Evolutionary conservation across 2,797 vertebrate genomes (phyloP), one percentile per base, ranked within the genome.

Genomic region (Telmatherina bonti): DNA sequence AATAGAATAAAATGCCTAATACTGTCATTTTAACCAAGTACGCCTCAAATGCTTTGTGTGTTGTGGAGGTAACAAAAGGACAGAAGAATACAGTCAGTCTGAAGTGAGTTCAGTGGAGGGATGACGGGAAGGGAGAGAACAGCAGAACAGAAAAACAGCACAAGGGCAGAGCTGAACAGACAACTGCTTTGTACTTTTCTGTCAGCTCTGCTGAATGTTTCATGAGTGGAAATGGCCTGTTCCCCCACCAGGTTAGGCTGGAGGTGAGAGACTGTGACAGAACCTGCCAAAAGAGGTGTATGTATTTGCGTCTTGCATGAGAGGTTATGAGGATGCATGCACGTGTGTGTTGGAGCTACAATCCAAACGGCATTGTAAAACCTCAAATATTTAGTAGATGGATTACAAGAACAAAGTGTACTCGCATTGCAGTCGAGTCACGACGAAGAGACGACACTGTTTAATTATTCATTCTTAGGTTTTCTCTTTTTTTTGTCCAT

Each of bases 361-460:
- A 83, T 86, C 84, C 78, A 82, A 83, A 84, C 63, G 56, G 87
- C 82, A 80, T 84, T 91, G 91, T 89, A 81, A 81, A 73, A 76
- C 79, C 92, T 94, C 66, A 93, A 94, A 93, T 90, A 94, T 94
- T 93, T 81, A 94, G 82, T 66, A 82, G 89, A 85, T 84, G 86
- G 82, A 90, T 94, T 90, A 88, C 88, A 89, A 87, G 81, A 85
- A 89, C 89, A 88, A 84, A 79, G 78, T 91, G 88, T 83, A 83
- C 83, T 73, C 60, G 78, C 75, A 68, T 45, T 81, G 72, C 84
- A 72, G 81, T 87, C 83, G 72, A 90, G 91, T 67, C 80, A 66
- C 43, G 4, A 78, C 77, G 78, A 72, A 76, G 72, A 61, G 69
- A 79, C 66, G 74, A 76, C 72, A 73, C 71, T 1, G 35, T 78